A percentile compares a stretch with the other conserved stretches of the same genome.
These are phyloP conservation scores for Rhea pennata DNA, from an alignment of 2,113 vertebrate species.

Conservation along the genomic window DNA sequence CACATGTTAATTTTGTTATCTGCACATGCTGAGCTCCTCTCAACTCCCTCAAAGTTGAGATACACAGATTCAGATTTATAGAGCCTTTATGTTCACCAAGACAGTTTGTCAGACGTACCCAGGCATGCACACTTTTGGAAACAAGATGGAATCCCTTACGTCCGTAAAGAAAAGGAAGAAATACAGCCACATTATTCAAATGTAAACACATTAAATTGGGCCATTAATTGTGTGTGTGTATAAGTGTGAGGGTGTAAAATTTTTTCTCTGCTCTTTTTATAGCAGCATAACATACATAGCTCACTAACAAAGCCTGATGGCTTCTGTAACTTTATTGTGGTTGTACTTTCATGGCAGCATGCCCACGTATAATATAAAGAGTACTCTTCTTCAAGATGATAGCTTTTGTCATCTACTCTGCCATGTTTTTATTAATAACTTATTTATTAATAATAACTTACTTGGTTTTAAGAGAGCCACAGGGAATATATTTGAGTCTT, in stretches of 20 bases:
- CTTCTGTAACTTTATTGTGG: background rate
- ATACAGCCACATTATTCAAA: constrained; percentile 51
- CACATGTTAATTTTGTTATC: constrained; percentile 62
- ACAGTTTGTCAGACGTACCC: constrained; percentile 34
- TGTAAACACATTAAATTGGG: background rate
- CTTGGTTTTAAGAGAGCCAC: background rate
- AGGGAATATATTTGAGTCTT: background rate
- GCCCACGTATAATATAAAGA: background rate
- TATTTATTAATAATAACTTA: background rate
- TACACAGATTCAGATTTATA: constrained; percentile 53
- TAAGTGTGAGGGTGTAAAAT: background rate
- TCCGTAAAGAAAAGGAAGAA: constrained; percentile 46
- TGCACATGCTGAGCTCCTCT: background rate
- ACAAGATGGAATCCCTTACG: constrained; percentile 36
- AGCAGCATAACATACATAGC: background rate
- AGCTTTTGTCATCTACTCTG: background rate
- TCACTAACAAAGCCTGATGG: background rate
- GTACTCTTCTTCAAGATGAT: background rate
- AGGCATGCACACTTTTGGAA: background rate
- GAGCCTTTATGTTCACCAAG: constrained; percentile 43
- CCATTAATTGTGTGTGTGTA: constrained; percentile 6
- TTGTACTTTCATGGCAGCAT: background rate
- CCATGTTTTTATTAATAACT: background rate
- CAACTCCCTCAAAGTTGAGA: constrained; percentile 23
- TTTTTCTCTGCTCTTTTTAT: background rate